Conservation (phyloP, 2,113 vertebrate genomes). For the Notechis scutatus region DNA sequence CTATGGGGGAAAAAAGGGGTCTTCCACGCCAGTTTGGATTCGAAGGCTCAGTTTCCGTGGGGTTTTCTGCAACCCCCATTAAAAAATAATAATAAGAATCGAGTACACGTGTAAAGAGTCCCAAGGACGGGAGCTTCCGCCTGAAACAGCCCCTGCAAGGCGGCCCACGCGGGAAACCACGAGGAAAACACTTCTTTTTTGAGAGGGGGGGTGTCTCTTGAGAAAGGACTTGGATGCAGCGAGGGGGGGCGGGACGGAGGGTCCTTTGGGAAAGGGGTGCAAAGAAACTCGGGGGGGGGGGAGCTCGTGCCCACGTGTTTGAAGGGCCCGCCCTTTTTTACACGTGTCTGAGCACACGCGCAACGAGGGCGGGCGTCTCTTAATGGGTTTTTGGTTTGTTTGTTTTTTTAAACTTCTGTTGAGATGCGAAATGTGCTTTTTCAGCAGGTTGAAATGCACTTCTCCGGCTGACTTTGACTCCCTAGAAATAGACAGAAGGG, state of each 20-base stretch:
- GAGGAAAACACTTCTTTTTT: neutral
- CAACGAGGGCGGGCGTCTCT: neutral
- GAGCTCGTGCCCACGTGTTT: neutral
- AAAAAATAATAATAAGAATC: neutral
- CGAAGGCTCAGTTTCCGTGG: neutral
- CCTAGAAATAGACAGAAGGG: neutral
- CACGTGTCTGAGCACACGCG: neutral
- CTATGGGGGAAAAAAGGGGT: neutral
- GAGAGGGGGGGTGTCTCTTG: neutral
- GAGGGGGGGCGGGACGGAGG: neutral
- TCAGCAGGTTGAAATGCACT: neutral
- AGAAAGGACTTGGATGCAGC: neutral
- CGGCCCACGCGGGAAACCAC: neutral
- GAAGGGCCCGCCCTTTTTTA: neutral
- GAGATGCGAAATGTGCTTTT: neutral
- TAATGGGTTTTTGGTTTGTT: neutral
- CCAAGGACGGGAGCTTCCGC: neutral
- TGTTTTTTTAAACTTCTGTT: neutral
- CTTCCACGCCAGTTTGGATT: neutral
- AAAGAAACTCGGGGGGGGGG: neutral
- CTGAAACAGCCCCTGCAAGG: neutral
- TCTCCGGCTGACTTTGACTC: neutral
- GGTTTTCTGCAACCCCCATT: fast-evolving
- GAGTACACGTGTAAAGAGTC: neutral
- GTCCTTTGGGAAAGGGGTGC: neutral